Percentiles rank a stretch among this genome's conserved stretches.
phyloP scores from a whole-genome alignment of 2,113 vertebrate genomes.

The Suricata suricatta region DNA sequence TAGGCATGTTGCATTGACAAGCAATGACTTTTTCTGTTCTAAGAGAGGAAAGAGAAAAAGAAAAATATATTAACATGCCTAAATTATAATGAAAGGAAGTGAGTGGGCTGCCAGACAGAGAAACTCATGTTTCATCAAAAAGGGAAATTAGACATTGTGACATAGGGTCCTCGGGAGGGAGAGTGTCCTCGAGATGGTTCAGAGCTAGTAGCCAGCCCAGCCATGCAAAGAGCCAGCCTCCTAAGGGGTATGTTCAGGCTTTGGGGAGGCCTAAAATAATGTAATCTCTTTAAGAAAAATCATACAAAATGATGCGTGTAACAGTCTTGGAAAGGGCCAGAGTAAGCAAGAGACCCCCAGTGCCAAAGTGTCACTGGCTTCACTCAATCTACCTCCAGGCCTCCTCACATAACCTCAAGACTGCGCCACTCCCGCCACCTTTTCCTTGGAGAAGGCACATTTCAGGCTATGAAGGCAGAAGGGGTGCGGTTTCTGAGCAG shows the following conservation, averaged over 20 bases:
- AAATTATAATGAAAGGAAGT: slow-evolving; percentile 72
- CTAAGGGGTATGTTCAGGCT: not conserved
- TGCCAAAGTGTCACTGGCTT: not conserved
- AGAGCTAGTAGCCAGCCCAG: not conserved
- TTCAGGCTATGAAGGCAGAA: slow-evolving; percentile 30
- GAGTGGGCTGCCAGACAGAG: slow-evolving; percentile 27
- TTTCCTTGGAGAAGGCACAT: slow-evolving; percentile 56
- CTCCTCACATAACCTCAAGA: not conserved
- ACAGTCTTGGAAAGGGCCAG: not conserved
- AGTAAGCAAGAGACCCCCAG: not conserved
- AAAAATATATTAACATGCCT: slow-evolving; percentile 26
- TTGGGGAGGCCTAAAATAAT: slow-evolving; percentile 21
- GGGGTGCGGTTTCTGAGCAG: slow-evolving; percentile 68
- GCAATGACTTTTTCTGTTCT: slow-evolving; percentile 64
- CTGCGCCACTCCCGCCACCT: not conserved
- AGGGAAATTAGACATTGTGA: slow-evolving; percentile 48
- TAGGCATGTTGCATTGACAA: slow-evolving; percentile 52
- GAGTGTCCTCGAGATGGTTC: not conserved
- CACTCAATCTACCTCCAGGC: not conserved
- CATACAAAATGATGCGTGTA: not conserved
- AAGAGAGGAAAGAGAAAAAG: slow-evolving; percentile 54
- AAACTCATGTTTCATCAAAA: slow-evolving; percentile 53
- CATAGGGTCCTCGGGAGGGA: not conserved
- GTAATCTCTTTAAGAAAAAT: slow-evolving; percentile 26
- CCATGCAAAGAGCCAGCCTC: not conserved